phyloP scores from a whole-genome alignment of 2,888 invertebrate genomes.

The Perizoma flavofasciatum region DNA sequence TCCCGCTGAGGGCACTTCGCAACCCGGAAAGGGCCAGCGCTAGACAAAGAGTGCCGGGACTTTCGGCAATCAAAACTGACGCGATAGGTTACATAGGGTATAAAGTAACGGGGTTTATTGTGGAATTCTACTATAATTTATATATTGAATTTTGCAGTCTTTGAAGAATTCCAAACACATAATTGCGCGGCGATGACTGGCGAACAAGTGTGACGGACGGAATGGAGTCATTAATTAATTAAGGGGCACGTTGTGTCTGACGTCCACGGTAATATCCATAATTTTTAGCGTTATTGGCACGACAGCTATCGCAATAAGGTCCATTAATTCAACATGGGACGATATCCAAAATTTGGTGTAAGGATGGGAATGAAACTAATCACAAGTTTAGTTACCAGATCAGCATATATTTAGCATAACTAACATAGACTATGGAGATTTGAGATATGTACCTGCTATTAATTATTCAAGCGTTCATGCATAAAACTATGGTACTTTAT shows the following conservation, averaged over 20 bases:
- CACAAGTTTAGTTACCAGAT: too few relatives aligned
- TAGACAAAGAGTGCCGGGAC: conserved; percentile 53
- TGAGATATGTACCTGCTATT: too few relatives aligned
- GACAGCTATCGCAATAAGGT: conserved; percentile 29
- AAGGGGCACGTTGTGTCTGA: conserved; percentile 32
- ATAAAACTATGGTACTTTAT: too few relatives aligned
- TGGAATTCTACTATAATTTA: too few relatives aligned
- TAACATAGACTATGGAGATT: too few relatives aligned
- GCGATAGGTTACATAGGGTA: conserved; percentile 36
- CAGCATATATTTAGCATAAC: too few relatives aligned
- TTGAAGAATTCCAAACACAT: conserved; percentile 24
- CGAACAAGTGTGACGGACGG: conserved; percentile 46
- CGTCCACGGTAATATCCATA: not conserved
- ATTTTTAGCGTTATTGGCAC: conserved; percentile 48
- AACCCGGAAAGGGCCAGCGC: conserved; percentile 51
- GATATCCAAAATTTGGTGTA: conserved; percentile 3
- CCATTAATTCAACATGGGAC: conserved; percentile 14
- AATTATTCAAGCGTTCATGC: too few relatives aligned
- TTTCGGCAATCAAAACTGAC: conserved; percentile 50
- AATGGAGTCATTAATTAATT: conserved; percentile 60
- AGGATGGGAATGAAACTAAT: conserved; percentile 2
- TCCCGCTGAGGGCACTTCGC: conserved; percentile 43
- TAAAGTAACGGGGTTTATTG: too few relatives aligned
- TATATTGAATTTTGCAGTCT: too few relatives aligned
- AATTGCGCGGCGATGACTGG: conserved; percentile 59